phyloP scores from a whole-genome alignment of 2,888 invertebrate genomes.

The Gnatocerus cornutus region DNA sequence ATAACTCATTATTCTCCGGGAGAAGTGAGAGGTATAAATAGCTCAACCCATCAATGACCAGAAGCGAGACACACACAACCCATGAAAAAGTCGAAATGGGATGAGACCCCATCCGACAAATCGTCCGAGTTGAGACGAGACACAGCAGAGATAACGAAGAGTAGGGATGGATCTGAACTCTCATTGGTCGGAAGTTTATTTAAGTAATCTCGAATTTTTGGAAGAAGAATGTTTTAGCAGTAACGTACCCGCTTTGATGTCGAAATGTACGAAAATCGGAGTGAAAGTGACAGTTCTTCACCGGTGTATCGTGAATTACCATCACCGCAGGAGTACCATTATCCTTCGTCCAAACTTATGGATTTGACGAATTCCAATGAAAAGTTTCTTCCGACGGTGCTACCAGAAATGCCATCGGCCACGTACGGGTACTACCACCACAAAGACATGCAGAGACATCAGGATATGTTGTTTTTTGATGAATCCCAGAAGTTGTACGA shows the following conservation, averaged over 20 bases:
- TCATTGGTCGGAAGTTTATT: constrained; percentile 43
- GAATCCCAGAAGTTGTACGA: constrained; percentile 52
- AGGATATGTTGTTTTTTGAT: constrained; percentile 55
- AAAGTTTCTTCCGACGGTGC: constrained; percentile 59
- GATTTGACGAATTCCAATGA: constrained; percentile 69
- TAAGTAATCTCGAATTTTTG: constrained; percentile 57
- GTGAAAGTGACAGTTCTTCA: constrained; percentile 62
- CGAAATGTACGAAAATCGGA: constrained; percentile 65
- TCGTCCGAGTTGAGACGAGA: constrained; percentile 39
- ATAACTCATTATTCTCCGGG: constrained; percentile 11
- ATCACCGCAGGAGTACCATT: constrained; percentile 60
- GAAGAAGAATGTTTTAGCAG: constrained; percentile 55
- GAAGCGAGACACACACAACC: constrained; percentile 22
- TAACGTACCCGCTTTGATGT: constrained; percentile 43
- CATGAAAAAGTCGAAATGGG: constrained; percentile 40
- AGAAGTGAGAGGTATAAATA: constrained; percentile 35
- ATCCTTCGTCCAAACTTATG: constrained; percentile 64
- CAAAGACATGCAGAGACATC: constrained; percentile 48
- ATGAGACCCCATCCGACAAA: constrained; percentile 33
- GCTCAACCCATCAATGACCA: constrained; percentile 30
- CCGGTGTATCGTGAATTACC: constrained; percentile 64
- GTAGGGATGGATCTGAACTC: constrained; percentile 37
- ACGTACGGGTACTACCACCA: constrained; percentile 54
- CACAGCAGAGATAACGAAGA: constrained; percentile 28
- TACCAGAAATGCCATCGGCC: constrained; percentile 45